Percentiles rank a stretch among this genome's conserved stretches.
Conservation (phyloP, 2,888 invertebrate species). For the Mechanitis messenoides region DNA sequence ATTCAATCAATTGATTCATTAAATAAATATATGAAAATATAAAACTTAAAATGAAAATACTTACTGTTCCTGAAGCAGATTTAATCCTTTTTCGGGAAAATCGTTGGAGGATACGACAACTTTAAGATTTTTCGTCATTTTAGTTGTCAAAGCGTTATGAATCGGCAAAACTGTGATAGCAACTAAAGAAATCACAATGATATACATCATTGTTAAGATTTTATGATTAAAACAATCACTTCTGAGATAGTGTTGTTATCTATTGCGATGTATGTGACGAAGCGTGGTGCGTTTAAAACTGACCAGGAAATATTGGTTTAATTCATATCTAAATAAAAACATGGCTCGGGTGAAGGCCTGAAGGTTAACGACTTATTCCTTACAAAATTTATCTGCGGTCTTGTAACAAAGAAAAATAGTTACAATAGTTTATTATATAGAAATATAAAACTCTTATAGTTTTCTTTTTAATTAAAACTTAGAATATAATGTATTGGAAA, state of each 20-base stretch:
- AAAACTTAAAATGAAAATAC: constrained; percentile 39
- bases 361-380: constrained; percentile 2
- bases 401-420: no score
- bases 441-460: no score
- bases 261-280: background rate
- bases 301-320: background rate
- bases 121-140: constrained; percentile 70
- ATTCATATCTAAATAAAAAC: background rate
- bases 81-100: constrained; percentile 79
- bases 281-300: background rate
- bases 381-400: background rate
- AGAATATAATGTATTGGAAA: no score
- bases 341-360: background rate
- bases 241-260: constrained; percentile 11
- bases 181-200: constrained; percentile 32
- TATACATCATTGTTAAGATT: constrained; percentile 25
- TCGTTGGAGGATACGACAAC: constrained; percentile 84
- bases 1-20: background rate
- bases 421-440: no score
- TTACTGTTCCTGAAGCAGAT: constrained; percentile 80
- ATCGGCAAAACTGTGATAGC: constrained; percentile 36
- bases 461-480: no score
- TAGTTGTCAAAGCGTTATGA: constrained; percentile 33
- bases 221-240: constrained; percentile 23
- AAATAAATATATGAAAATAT: background rate